phyloP scores from a whole-genome alignment of 2,797 vertebrate species.

The Threskiornis aethiopicus region DNA sequence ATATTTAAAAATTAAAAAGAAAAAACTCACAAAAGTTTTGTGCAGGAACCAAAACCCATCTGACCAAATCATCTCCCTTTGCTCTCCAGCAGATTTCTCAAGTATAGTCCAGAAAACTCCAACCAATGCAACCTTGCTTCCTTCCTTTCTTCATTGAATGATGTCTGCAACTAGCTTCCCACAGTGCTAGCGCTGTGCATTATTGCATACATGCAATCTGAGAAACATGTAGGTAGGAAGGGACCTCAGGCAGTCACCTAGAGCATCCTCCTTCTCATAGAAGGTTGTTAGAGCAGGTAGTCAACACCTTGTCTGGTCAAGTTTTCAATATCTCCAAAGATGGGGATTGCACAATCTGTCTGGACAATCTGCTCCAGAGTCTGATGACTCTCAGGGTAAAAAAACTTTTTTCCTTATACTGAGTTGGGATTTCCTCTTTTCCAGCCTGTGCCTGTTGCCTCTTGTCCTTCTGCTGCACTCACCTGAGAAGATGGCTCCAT shows the following conservation, averaged over 20 bases:
- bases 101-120: background rate
- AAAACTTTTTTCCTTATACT: background rate
- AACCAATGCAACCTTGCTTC: background rate
- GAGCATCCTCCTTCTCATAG: background rate
- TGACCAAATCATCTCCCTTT: background rate
- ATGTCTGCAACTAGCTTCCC: background rate
- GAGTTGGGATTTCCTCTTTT: background rate
- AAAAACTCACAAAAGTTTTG: background rate
- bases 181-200: accelerated
- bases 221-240: background rate
- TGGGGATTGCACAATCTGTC: background rate
- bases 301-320: background rate
- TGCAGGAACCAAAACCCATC: background rate
- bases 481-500: background rate
- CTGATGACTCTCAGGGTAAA: background rate
- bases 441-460: background rate
- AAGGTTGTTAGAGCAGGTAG: background rate
- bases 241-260: background rate
- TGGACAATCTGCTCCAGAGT: background rate
- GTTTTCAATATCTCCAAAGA: background rate
- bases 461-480: background rate
- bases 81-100: background rate
- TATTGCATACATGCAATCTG: background rate
- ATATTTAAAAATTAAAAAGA: background rate
- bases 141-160: background rate